Percentiles rank a stretch among this genome's conserved stretches.
Conservation (phyloP, 35 echinoderm and acorn worm genomes). For the Diadema setosum region DNA sequence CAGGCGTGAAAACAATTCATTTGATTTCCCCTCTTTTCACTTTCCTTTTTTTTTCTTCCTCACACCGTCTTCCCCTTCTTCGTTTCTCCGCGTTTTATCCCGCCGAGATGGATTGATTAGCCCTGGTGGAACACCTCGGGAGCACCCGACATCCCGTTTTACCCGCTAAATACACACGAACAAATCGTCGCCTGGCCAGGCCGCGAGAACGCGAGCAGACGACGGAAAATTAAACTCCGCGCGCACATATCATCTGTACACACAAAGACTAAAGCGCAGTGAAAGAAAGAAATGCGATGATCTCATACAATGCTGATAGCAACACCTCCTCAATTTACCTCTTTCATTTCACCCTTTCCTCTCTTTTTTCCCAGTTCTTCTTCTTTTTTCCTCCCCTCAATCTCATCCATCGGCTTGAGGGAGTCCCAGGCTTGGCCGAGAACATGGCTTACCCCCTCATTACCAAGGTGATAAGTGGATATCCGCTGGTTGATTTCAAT, state of each 20-base stretch:
- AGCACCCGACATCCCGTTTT: not conserved
- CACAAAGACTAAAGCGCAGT: not conserved
- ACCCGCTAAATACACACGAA: conserved; percentile 9
- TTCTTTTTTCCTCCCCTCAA: too few species aligned
- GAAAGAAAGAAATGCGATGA: not conserved
- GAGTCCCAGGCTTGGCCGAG: not conserved
- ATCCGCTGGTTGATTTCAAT: conserved; percentile 22
- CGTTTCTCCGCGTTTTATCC: not conserved
- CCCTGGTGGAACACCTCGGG: not conserved
- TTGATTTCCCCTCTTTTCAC: not conserved
- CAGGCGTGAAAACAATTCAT: conserved; percentile 28
- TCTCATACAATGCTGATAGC: not conserved
- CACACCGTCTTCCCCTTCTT: not conserved
- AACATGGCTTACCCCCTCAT: not conserved
- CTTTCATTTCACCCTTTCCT: not conserved
- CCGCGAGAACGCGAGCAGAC: not conserved
- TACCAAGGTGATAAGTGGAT: conserved; percentile 29
- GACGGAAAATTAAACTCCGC: conserved; percentile 14
- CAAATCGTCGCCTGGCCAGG: not conserved
- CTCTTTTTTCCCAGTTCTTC: not conserved
- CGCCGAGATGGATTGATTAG: conserved; percentile 12
- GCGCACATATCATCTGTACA: not conserved
- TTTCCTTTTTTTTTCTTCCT: not conserved
- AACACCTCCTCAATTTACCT: not conserved
- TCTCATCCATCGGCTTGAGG: not conserved